These are phyloP conservation scores for Polylopha cassiicola DNA, from an alignment of 2,888 invertebrate species.

Conservation along the genomic window DNA sequence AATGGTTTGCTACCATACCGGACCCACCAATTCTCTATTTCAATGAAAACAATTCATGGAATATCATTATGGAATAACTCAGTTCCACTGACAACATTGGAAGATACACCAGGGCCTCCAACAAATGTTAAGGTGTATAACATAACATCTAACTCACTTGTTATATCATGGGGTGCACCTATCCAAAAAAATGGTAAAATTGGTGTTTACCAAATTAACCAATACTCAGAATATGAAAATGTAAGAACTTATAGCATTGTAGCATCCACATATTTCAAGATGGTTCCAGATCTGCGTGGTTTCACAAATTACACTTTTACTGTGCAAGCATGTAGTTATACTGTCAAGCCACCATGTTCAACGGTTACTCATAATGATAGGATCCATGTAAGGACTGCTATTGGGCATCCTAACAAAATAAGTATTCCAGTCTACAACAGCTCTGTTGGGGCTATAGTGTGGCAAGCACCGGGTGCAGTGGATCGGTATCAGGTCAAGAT, in stretches of 20 bases:
- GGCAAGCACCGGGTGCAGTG: slow-evolving; percentile 77
- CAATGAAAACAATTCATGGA: slow-evolving; percentile 73
- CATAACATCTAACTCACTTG: slow-evolving; percentile 79
- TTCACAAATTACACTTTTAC: slow-evolving; percentile 83
- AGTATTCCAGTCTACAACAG: slow-evolving; percentile 44
- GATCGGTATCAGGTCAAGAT: slow-evolving; percentile 76
- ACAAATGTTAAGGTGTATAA: slow-evolving; percentile 76
- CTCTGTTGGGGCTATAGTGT: slow-evolving; percentile 54
- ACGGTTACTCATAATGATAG: slow-evolving; percentile 59
- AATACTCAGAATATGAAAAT: slow-evolving; percentile 63
- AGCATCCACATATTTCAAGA: no score
- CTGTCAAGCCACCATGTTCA: slow-evolving; percentile 79
- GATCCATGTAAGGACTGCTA: slow-evolving; percentile 75
- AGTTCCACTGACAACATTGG: slow-evolving; percentile 81
- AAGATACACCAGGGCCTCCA: slow-evolving; percentile 80
- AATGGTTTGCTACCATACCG: slow-evolving; percentile 83
- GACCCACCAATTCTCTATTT: slow-evolving; percentile 83
- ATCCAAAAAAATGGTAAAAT: slow-evolving; percentile 84
- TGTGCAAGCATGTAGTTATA: slow-evolving; percentile 81
- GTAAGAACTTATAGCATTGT: no score
- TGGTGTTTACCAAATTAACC: slow-evolving; percentile 79
- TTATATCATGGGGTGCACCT: slow-evolving; percentile 83
- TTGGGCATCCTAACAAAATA: slow-evolving; percentile 77
- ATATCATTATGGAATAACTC: slow-evolving; percentile 67
- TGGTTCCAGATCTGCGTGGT: slow-evolving; percentile 72